These are phyloP conservation scores for Phalacrocorax pelagicus DNA, from an alignment of 2,113 vertebrate species.

Conservation along the genomic window DNA sequence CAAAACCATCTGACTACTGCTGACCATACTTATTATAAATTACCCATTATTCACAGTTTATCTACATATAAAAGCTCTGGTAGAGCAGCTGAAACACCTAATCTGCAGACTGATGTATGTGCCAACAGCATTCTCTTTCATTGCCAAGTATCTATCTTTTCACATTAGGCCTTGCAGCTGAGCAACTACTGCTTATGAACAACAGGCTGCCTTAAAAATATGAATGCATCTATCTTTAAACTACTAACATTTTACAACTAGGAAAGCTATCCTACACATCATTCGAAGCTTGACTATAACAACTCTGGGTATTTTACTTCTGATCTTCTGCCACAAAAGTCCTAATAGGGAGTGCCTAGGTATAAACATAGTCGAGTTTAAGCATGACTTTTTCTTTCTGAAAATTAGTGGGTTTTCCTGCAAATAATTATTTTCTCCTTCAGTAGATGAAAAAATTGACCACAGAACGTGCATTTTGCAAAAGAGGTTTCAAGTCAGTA, in stretches of 20 bases:
- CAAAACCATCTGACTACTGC: neutral
- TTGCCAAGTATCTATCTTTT: neutral
- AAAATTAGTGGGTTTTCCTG: neutral
- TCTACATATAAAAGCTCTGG: neutral
- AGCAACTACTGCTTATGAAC: neutral
- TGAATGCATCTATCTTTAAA: neutral
- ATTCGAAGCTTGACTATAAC: neutral
- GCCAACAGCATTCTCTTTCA: neutral
- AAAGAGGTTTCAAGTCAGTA: neutral
- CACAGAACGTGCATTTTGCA: neutral
- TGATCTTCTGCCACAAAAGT: neutral
- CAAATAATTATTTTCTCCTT: neutral
- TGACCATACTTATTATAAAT: neutral
- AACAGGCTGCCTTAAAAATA: neutral
- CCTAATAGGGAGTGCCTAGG: neutral
- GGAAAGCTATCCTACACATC: neutral
- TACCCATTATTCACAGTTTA: neutral
- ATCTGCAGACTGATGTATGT: neutral
- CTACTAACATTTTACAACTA: neutral
- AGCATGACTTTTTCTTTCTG: neutral
- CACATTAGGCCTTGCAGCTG: neutral
- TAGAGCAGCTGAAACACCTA: neutral
- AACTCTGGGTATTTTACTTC: neutral
- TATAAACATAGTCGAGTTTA: neutral
- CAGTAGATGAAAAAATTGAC: neutral